Conservation (phyloP, 2,797 vertebrate species). For the Neosilurus mollespiculum region DNA sequence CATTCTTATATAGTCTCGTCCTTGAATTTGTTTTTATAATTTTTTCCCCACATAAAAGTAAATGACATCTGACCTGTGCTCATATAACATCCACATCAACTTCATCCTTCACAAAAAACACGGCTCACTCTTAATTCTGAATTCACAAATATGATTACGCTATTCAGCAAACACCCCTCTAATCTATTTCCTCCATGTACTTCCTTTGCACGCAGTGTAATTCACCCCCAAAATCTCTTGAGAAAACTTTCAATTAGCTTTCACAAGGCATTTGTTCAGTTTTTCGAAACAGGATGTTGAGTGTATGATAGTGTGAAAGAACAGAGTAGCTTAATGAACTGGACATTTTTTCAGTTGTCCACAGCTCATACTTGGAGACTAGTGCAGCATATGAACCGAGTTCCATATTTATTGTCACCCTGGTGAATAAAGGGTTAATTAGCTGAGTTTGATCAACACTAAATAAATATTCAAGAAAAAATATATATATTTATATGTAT, state of each 20-base stretch:
- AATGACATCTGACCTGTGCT: not conserved
- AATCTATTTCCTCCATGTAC: constrained; percentile 4
- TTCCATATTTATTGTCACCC: not conserved
- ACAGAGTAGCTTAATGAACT: not conserved
- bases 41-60: not conserved
- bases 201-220: not conserved
- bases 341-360: not conserved
- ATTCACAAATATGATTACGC: not conserved
- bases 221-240: not conserved
- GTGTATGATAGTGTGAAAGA: too few relatives aligned
- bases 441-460: not conserved
- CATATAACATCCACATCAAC: not conserved
- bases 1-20: too few relatives aligned
- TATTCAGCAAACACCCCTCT: not conserved
- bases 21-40: too few relatives aligned
- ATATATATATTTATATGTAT: not conserved
- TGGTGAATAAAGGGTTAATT: not conserved
- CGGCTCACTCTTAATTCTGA: too few relatives aligned
- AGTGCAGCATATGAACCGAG: not conserved
- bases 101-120: too few relatives aligned
- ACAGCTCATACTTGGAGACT: not conserved
- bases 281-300: not conserved
- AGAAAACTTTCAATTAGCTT: not conserved
- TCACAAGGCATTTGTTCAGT: not conserved
- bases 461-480: not conserved